These are phyloP conservation scores for Rhyacichthys aspro DNA, from an alignment of 2,797 vertebrate species.

Conservation along the genomic window DNA sequence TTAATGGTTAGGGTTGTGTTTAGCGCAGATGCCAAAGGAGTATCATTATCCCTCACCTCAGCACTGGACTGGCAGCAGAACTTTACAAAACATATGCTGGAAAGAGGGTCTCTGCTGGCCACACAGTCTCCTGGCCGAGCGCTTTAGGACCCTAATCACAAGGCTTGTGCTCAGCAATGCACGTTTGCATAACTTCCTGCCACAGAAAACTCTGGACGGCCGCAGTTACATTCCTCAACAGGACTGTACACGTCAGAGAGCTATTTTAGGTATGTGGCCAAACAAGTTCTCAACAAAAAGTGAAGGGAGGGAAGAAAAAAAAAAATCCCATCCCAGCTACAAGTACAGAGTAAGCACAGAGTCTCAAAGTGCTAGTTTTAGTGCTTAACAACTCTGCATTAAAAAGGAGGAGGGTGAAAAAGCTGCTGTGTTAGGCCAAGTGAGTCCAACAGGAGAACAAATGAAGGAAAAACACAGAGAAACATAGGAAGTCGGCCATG, in stretches of 20 bases:
- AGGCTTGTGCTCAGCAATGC: constrained; percentile 74
- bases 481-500: constrained; percentile 26
- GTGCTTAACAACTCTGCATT: constrained; percentile 32
- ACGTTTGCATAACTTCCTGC: constrained; percentile 83
- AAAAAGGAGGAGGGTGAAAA: constrained; percentile 46
- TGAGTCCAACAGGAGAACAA: constrained; percentile 59
- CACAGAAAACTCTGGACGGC: constrained; percentile 78
- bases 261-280: constrained; percentile 88
- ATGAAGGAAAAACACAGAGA: constrained; percentile 66
- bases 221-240: constrained; percentile 86
- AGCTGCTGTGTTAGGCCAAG: constrained; percentile 27
- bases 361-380: constrained; percentile 60
- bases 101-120: constrained; percentile 48
- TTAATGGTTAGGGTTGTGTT: constrained; percentile 19
- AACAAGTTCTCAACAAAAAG: constrained; percentile 83
- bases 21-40: constrained; percentile 4
- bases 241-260: constrained; percentile 87
- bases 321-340: constrained; percentile 59
- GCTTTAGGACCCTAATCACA: constrained; percentile 78
- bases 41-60: constrained; percentile 17
- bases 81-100: constrained; percentile 18
- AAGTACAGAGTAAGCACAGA: constrained; percentile 68
- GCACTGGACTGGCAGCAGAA: too few relatives aligned
- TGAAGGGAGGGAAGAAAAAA: constrained; percentile 52
- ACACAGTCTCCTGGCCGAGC: constrained; percentile 54